Percentiles rank a stretch among this genome's conserved stretches.
Evolutionary conservation across 2,113 vertebrate species (phyloP).

Genomic region (Ageneiosus marmoratus): DNA sequence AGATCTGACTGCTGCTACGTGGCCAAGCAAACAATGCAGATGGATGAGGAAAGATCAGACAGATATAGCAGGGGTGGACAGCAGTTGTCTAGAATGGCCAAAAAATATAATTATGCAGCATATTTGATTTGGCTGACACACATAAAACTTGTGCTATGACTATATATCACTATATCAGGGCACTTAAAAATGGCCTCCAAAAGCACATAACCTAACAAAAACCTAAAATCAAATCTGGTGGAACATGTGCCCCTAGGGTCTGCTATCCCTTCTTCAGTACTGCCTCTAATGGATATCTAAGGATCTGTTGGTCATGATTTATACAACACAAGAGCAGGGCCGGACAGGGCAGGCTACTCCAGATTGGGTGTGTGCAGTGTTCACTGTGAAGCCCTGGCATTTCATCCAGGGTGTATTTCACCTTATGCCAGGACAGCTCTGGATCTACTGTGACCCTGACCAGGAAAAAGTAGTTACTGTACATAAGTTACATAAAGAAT

Average conservation of each 20-base stretch:
- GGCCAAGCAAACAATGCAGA: constrained; percentile 31
- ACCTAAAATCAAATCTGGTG: background rate
- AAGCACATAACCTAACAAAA: background rate
- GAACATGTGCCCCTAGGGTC: background rate
- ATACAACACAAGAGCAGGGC: background rate
- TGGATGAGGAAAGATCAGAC: constrained; percentile 36
- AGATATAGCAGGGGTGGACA: constrained; percentile 21
- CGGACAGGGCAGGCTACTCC: background rate
- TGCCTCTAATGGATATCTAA: background rate
- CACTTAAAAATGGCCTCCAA: background rate
- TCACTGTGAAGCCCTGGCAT: background rate
- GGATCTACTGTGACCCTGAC: background rate
- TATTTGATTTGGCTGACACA: constrained; percentile 30
- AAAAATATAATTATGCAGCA: constrained; percentile 31
- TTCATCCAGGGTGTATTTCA: no score
- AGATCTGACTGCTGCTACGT: constrained; percentile 13
- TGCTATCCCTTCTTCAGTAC: background rate
- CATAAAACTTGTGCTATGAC: constrained; percentile 6
- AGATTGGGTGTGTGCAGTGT: background rate
- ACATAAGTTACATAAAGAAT: background rate
- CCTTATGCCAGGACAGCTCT: background rate
- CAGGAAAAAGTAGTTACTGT: background rate
- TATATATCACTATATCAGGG: constrained; percentile 19
- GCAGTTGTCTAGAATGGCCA: constrained; percentile 10
- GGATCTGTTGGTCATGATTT: background rate